Percentiles rank a stretch among this genome's conserved stretches.
Evolutionary conservation across 1,140 invertebrate species (phyloP).

Genomic region (Trissolcus basalis): DNA sequence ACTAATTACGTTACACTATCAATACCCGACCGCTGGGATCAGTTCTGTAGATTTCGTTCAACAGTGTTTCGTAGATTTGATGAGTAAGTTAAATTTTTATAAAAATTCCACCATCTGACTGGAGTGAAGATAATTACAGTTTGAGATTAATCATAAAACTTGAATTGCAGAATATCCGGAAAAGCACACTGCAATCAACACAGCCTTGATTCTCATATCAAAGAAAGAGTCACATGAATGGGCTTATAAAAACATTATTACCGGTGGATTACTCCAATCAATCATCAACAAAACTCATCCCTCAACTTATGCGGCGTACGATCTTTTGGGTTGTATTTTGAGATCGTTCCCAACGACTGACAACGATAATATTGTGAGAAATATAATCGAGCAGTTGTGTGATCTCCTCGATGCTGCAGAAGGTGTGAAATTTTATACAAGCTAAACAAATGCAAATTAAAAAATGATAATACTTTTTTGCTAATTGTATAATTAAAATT

Average conservation of each 20-base stretch:
- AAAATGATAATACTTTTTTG: no score
- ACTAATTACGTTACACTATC: slow-evolving; percentile 59
- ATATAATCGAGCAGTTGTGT: slow-evolving; percentile 64
- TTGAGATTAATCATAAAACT: no score
- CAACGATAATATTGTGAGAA: slow-evolving; percentile 43
- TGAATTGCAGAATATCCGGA: slow-evolving; percentile 42
- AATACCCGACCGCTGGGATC: slow-evolving; percentile 58
- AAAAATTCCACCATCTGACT: background rate
- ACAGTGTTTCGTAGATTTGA: slow-evolving; percentile 56
- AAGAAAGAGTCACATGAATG: slow-evolving; percentile 65
- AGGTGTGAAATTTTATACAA: slow-evolving; percentile 49
- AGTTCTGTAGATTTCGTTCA: slow-evolving; percentile 25
- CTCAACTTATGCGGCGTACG: slow-evolving; percentile 60
- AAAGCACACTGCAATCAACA: slow-evolving; percentile 42
- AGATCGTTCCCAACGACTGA: slow-evolving; percentile 60
- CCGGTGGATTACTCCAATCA: slow-evolving; percentile 60
- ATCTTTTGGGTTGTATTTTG: slow-evolving; percentile 65
- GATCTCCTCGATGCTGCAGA: slow-evolving; percentile 60
- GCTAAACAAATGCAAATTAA: no score
- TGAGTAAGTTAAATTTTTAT: slow-evolving; percentile 50
- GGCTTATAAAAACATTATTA: slow-evolving; percentile 65
- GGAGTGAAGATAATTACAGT: background rate
- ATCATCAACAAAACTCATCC: slow-evolving; percentile 61
- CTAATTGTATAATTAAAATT: no score
- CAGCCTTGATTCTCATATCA: slow-evolving; percentile 64